These are phyloP conservation scores for Hoplostethus atlanticus DNA, from an alignment of 2,797 vertebrate genomes.

Conservation along the genomic window DNA sequence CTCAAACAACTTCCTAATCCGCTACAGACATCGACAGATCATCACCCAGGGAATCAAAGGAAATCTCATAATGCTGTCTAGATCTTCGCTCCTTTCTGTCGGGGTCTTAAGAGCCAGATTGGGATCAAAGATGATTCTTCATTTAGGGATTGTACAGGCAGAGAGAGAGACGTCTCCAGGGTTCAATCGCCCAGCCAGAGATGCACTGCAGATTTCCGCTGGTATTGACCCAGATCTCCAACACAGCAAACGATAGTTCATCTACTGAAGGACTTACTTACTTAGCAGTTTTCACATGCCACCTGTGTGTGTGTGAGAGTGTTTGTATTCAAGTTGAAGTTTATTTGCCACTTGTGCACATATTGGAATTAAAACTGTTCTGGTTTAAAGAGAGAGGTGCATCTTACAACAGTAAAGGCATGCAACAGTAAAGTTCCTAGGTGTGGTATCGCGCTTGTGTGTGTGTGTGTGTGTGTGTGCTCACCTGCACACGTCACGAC, in stretches of 20 bases:
- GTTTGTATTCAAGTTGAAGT: background rate
- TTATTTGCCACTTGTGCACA: background rate
- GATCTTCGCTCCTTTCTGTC: slow-evolving; percentile 27
- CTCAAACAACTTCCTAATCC: slow-evolving; percentile 53
- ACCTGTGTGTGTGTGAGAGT: slow-evolving; percentile 19
- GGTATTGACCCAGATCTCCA: slow-evolving; percentile 25
- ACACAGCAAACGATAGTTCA: slow-evolving; percentile 22
- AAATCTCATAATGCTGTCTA: slow-evolving; percentile 65
- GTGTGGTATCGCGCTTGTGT: background rate
- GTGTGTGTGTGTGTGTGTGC: background rate
- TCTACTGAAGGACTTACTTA: background rate
- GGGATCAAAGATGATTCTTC: slow-evolving; percentile 33
- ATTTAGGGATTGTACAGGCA: slow-evolving; percentile 15
- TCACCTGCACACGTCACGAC: slow-evolving; percentile 1
- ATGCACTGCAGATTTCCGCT: slow-evolving; percentile 13
- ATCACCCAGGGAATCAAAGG: slow-evolving; percentile 36
- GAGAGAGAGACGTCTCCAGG: background rate
- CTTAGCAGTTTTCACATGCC: slow-evolving; percentile 11
- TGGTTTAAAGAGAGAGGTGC: too few relatives aligned
- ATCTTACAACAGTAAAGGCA: background rate
- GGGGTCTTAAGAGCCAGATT: slow-evolving; percentile 18
- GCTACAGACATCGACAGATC: slow-evolving; percentile 30
- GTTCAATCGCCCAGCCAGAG: slow-evolving; percentile 8
- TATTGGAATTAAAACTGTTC: too few relatives aligned
- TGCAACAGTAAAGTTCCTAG: background rate